These are phyloP conservation scores for Drosophila cognata DNA, from an alignment of 2,888 invertebrate genomes.

Conservation along the genomic window DNA sequence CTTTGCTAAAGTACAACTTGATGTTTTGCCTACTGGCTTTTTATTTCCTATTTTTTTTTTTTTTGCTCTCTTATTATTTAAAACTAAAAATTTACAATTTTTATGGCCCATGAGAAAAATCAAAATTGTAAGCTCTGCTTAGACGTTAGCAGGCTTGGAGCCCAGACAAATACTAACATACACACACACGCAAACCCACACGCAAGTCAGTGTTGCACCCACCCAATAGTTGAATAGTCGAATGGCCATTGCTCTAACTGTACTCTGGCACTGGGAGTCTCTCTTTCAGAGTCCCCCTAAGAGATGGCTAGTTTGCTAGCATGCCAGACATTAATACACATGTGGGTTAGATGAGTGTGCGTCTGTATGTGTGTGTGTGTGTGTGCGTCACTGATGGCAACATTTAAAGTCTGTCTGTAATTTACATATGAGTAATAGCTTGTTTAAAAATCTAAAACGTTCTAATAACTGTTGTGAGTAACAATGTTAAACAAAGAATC, in stretches of 20 bases:
- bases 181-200: slow-evolving; percentile 53
- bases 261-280: slow-evolving; percentile 46
- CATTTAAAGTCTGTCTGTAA: slow-evolving; percentile 29
- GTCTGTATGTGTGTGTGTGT: slow-evolving; percentile 36
- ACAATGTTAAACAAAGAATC: neutral
- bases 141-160: slow-evolving; percentile 43
- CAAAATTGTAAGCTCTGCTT: slow-evolving; percentile 35
- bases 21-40: slow-evolving; percentile 34
- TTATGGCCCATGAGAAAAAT: slow-evolving; percentile 18
- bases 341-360: slow-evolving; percentile 58
- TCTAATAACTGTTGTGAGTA: neutral
- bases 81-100: slow-evolving; percentile 30
- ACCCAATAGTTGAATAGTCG: slow-evolving; percentile 66
- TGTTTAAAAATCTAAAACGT: neutral
- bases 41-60: slow-evolving; percentile 35
- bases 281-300: slow-evolving; percentile 35
- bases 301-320: slow-evolving; percentile 50
- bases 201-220: slow-evolving; percentile 60
- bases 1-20: slow-evolving; percentile 36
- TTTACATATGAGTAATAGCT: slow-evolving; percentile 25
- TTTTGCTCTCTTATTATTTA: slow-evolving; percentile 31
- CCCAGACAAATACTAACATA: slow-evolving; percentile 26
- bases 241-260: slow-evolving; percentile 55
- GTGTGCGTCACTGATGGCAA: slow-evolving; percentile 46
- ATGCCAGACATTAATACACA: slow-evolving; percentile 27